phyloP scores from a whole-genome alignment of 2,797 vertebrate species.

The Arnoldichthys spilopterus region DNA sequence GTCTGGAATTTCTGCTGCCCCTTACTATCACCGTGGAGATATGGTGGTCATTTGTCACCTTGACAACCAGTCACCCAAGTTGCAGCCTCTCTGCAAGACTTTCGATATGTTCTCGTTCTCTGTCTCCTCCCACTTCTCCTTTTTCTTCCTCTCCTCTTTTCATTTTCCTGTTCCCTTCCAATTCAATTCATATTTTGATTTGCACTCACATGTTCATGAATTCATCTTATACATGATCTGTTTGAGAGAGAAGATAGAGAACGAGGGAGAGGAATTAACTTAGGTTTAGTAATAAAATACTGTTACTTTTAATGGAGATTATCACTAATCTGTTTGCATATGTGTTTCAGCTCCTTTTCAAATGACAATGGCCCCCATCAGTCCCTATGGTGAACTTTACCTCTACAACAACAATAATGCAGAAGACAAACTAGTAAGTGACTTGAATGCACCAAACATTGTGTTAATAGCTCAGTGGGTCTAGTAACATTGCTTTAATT shows the following conservation, averaged over 20 bases:
- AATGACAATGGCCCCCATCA: conserved; percentile 77
- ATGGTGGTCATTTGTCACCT: conserved; percentile 79
- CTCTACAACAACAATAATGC: conserved; percentile 81
- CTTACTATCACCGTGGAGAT: conserved; percentile 68
- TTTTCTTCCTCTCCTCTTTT: conserved; percentile 5
- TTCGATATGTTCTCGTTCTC: conserved; percentile 49
- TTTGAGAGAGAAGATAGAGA: not conserved
- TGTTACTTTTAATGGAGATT: not conserved
- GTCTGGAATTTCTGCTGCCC: conserved; percentile 67
- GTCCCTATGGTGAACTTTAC: conserved; percentile 91
- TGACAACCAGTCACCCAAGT: conserved; percentile 75
- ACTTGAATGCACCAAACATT: not conserved
- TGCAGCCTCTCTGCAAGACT: conserved; percentile 57
- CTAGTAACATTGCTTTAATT: not conserved
- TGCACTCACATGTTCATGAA: not conserved
- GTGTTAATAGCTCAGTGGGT: not conserved
- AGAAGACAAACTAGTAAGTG: conserved; percentile 81
- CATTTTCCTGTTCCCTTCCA: not conserved
- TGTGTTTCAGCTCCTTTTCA: conserved; percentile 73
- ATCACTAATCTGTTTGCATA: not conserved
- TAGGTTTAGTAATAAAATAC: no score
- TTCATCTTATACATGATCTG: not conserved
- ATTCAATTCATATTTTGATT: not conserved
- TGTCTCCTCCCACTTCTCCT: not conserved
- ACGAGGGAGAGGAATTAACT: not conserved